Base-by-base conservation (phyloP, 2,888 invertebrate genomes). In the Taphrorychus bicolor region DNA sequence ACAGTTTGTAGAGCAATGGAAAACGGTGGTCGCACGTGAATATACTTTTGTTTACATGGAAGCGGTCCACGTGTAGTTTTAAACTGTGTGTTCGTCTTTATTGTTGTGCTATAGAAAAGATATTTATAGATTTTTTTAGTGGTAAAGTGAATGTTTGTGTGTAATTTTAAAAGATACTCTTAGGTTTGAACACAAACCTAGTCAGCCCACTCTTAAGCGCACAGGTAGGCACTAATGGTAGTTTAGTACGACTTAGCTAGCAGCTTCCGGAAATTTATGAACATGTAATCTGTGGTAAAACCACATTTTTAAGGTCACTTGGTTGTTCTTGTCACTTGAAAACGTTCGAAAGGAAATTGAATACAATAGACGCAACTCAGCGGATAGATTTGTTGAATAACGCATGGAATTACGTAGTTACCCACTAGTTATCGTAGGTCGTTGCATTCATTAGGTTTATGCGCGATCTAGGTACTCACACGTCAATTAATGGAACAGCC, bases 1-100 rank as follows among this genome's bases (percentile, higher is more conserved):
- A 14, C 42, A 18, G 5, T 60, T 59, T 59, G 52, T 14, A 18
- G 21, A 18, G 49, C 23, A 41, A 45, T 16, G 17, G 58, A 58
- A 58, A 57, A 23, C 32, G 45, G 42, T 59, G 11, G 42, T 45
- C 40, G 42, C 65, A 59, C 63, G 63, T 63, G 57, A 57, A 58
- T 41, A 11, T n/a, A 0, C n/a, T n/a, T n/a, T 63, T 63, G 63
- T 63, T 63, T 63, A 57, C 57, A 42, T 7, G 32, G 17, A 51
- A 18, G 16, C 41, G 16, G 19, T 57, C 40, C 57, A 57, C 57
- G 57, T 57, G 57, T 42, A 56, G 56, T 32, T 56, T 53, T 21
- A 23, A 22, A 19, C 21, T 45, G 45, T 45, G 45, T 45, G 16
- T 45, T 45, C 45, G 45, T 45, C n/a, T n/a, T n/a, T 32, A 32